Base-by-base conservation (phyloP, 2,113 vertebrate species). In the Rostratula benghalensis region DNA sequence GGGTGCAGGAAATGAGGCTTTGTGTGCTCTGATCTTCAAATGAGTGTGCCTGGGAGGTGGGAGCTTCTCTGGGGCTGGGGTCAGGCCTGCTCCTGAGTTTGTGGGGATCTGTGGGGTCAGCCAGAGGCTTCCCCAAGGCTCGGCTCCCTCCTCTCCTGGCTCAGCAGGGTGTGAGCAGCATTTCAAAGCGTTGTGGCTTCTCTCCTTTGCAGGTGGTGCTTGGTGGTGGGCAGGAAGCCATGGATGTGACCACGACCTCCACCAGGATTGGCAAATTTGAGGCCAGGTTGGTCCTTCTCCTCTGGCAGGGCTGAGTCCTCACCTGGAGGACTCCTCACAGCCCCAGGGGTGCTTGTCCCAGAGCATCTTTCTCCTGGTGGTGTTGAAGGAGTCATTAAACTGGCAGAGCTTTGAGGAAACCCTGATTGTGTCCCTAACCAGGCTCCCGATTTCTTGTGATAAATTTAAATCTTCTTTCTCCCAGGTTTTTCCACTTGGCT, bases 181-280 rank as follows among this genome's bases (percentile, higher is more conserved):
- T 77, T 35, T 54, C 18, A 59, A 25, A 23, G n/a, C 8, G 5
- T 6, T 37, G 20, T 39, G 69, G 13, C 37, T 80, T 79, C 71
- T 57, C 8, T 83, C 46, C 25, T 30, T 30, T 61, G 60, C 97
- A 99, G 99, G 99, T 99, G 16, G 99, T 99, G 82, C 98, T 99
- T 95, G 99, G 99, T 43, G 99, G 99, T 67, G 99, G 99, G 75
- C 99, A 99, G 87, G 99, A 99, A 93, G 99, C 99, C 96, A 99
- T 99, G 99, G 99, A 99, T 87, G 99, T 99, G 75, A 99, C 99
- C 53, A 99, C 99, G 0, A 99, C 99, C 39, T 99, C 99, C 82
- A 99, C 99, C 77, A 99, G 99, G 98, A 99, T 99, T 46, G 99
- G 99, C 89, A 99, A 99, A 95, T 99, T 99, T 64, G 99, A 99